Percentiles rank a stretch among this genome's conserved stretches.
Conservation (phyloP, 2,113 vertebrate genomes). For the Thomomys bottae region DNA sequence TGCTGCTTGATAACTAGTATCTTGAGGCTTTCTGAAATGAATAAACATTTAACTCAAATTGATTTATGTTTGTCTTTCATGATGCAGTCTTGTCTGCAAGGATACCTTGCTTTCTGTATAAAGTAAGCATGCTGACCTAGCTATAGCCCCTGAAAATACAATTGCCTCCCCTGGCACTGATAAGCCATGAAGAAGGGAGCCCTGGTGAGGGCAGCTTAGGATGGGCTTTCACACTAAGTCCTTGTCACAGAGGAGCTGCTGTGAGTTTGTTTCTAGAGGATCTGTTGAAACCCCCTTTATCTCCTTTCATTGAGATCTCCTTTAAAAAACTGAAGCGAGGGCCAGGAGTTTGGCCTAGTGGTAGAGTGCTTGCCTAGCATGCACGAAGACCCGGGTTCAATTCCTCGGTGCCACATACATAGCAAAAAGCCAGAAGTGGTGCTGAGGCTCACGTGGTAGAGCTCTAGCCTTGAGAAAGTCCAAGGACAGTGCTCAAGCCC, state of each 20-base stretch:
- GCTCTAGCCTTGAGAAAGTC: no score
- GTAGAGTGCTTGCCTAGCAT: no score
- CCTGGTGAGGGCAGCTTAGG: no score
- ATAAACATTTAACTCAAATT: background rate
- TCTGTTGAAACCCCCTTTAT: background rate
- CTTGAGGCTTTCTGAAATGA: background rate
- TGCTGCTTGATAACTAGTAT: background rate
- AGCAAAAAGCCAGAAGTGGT: no score
- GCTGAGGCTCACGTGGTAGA: no score
- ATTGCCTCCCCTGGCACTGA: background rate
- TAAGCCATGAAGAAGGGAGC: background rate
- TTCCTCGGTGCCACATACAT: no score
- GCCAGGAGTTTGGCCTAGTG: no score
- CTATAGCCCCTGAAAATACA: background rate
- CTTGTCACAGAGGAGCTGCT: background rate
- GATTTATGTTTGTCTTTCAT: background rate
- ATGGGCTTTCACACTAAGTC: background rate
- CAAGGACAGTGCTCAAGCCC: no score
- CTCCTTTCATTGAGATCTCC: background rate
- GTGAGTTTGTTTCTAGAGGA: background rate
- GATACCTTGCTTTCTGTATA: background rate
- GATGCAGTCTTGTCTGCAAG: background rate
- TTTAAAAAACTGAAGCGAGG: background rate
- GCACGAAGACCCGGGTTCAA: no score
- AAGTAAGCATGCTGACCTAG: background rate